Conservation (phyloP, 1,140 invertebrate genomes). For the Polypedilum vanderplanki region DNA sequence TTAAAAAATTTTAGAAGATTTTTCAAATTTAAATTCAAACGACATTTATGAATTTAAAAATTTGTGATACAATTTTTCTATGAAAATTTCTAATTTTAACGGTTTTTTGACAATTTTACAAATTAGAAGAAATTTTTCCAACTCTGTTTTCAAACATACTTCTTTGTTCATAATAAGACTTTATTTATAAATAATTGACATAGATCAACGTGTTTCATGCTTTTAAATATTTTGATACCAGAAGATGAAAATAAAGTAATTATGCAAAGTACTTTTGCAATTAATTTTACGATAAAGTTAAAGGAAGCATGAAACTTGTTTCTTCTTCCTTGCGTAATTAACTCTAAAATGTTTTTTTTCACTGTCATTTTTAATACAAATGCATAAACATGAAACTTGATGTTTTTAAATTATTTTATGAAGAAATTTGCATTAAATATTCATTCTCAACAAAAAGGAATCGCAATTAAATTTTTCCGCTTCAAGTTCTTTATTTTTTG, state of each 20-base stretch:
- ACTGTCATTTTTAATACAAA: not conserved
- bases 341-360: not conserved
- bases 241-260: not conserved
- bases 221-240: not conserved
- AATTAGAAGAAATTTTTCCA: too few relatives aligned
- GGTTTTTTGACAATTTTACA: too few relatives aligned
- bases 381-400: not conserved
- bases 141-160: too few relatives aligned
- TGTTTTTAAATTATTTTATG: too few relatives aligned
- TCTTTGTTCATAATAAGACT: not conserved
- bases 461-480: not conserved
- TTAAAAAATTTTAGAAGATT: too few relatives aligned
- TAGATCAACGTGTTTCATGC: not conserved
- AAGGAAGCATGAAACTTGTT: slow-evolving; percentile 17
- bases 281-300: not conserved
- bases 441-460: not conserved
- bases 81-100: too few relatives aligned
- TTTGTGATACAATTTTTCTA: too few relatives aligned
- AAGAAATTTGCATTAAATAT: not conserved
- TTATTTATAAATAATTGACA: slow-evolving; percentile 9
- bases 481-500: not conserved
- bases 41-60: too few relatives aligned
- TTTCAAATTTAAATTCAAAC: too few relatives aligned
- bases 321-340: slow-evolving; percentile 3
- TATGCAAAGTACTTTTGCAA: not conserved